These are phyloP conservation scores for Heliconius ismenius DNA, from an alignment of 2,888 invertebrate species.

Conservation along the genomic window DNA sequence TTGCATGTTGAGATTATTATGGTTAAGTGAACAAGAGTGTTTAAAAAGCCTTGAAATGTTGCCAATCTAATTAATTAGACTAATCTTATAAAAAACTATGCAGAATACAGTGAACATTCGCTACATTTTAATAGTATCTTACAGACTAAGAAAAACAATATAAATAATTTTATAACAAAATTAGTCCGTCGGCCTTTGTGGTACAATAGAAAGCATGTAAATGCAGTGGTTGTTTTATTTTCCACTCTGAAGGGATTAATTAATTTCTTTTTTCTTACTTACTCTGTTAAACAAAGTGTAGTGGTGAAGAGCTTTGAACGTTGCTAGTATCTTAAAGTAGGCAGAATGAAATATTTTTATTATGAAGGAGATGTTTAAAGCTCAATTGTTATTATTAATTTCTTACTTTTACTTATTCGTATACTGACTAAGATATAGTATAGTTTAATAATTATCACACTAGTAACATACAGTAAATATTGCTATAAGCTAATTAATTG, in stretches of 20 bases:
- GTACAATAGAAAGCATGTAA: too few species aligned
- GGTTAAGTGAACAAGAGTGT: constrained; percentile 11
- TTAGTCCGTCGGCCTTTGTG: neutral
- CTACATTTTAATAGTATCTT: neutral
- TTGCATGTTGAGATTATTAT: constrained; percentile 3
- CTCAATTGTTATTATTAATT: too few species aligned
- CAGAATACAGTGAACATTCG: neutral
- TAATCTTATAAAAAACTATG: constrained; percentile 14
- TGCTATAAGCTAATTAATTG: neutral
- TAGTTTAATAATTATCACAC: neutral
- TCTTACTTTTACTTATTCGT: too few species aligned
- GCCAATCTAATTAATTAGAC: constrained; percentile 3
- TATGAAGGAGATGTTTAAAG: too few species aligned
- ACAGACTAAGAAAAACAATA: neutral
- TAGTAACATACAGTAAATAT: neutral
- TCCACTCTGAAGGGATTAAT: too few species aligned
- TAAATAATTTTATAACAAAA: neutral
- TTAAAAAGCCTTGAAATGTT: constrained; percentile 21
- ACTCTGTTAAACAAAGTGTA: too few species aligned
- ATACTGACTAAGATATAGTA: neutral
- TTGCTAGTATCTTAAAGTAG: too few species aligned
- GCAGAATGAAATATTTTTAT: too few species aligned
- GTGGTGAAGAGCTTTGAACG: too few species aligned
- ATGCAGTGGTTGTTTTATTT: too few species aligned
- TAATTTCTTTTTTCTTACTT: too few species aligned